Evolutionary conservation across 1,140 invertebrate genomes (phyloP).

Genomic region (Leptonema lineaticorne): DNA sequence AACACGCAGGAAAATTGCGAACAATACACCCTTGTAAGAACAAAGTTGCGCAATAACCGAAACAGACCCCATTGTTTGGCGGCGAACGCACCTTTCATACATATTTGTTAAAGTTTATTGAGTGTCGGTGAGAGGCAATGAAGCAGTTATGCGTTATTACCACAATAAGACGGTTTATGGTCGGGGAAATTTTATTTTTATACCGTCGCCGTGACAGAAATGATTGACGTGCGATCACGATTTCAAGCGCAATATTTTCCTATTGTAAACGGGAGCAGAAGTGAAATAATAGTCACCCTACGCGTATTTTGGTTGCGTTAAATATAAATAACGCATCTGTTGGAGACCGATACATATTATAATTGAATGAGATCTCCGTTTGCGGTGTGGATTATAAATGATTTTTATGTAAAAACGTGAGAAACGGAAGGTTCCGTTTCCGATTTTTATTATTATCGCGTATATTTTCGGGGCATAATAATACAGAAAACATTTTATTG

Average conservation of each 20-base stretch:
- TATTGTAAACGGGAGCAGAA: constrained; percentile 9
- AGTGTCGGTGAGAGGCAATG: constrained; percentile 49
- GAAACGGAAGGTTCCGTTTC: not conserved
- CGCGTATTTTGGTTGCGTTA: not conserved
- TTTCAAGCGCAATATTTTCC: constrained; percentile 40
- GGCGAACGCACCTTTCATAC: constrained; percentile 8
- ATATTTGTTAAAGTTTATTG: constrained; percentile 41
- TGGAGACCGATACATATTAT: not conserved
- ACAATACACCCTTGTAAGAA: constrained; percentile 17
- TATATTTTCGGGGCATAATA: too few relatives aligned
- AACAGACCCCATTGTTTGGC: constrained; percentile 15
- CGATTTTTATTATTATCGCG: too few relatives aligned
- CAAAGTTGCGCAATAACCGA: constrained; percentile 28
- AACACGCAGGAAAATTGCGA: not conserved
- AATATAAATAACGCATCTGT: constrained; percentile 5
- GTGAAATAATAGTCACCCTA: constrained; percentile 5
- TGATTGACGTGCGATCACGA: constrained; percentile 52
- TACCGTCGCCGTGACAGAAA: constrained; percentile 57
- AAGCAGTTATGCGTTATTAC: constrained; percentile 46
- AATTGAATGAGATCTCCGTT: not conserved
- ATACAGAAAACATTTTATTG: too few relatives aligned
- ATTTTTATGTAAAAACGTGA: constrained; percentile 7
- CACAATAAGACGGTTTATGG: constrained; percentile 31
- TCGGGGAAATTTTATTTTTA: constrained; percentile 55
- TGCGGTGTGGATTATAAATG: not conserved